These are phyloP conservation scores for Phoxinus phoxinus DNA, from an alignment of 2,113 vertebrate species.

Conservation along the genomic window DNA sequence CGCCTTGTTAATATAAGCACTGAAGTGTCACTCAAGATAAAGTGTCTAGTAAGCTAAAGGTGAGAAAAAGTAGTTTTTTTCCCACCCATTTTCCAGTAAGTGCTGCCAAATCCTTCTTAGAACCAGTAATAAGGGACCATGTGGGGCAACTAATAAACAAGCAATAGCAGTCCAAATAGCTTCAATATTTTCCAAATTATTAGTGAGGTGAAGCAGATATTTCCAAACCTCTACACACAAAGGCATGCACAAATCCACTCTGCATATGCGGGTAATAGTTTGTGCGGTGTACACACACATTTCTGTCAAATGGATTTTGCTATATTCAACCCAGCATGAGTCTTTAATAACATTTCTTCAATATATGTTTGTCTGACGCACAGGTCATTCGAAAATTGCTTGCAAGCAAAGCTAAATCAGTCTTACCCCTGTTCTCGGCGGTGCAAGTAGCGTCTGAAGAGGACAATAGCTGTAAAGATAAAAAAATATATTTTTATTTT, in stretches of 20 bases:
- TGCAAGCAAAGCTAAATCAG: background rate
- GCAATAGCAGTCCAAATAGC: background rate
- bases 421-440: conserved; percentile 55
- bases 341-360: background rate
- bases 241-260: background rate
- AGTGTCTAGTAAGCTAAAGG: conserved; percentile 27
- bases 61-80: background rate
- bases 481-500: background rate
- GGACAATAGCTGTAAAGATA: conserved; percentile 29
- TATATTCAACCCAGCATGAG: background rate
- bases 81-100: background rate
- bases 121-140: background rate
- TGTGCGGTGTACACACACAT: background rate
- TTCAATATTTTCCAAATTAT: background rate
- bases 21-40: conserved; percentile 38
- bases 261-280: background rate
- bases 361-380: background rate
- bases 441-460: conserved; percentile 48
- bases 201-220: background rate
- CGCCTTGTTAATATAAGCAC: background rate
- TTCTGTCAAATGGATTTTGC: conserved; percentile 14
- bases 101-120: conserved; percentile 31
- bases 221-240: conserved; percentile 17
- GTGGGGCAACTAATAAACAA: conserved; percentile 11
- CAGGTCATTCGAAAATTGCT: background rate